Percentiles rank a stretch among this genome's conserved stretches.
Conservation (phyloP, 1,140 invertebrate species). For the Camponotus pennsylvanicus region DNA sequence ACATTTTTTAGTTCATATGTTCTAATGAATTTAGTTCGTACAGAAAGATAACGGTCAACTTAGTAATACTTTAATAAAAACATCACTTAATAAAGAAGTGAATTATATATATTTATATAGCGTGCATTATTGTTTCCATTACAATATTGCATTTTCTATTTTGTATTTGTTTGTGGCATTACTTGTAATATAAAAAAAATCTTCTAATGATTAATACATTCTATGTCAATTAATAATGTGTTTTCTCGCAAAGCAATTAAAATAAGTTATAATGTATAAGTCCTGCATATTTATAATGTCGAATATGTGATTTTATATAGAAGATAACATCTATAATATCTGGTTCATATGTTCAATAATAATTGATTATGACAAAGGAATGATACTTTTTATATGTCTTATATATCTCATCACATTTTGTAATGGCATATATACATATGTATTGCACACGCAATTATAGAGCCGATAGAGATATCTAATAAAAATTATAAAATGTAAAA, state of each 20-base stretch:
- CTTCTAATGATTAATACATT: slow-evolving; percentile 13
- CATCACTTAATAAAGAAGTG: neutral
- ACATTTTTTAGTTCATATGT: slow-evolving; percentile 55
- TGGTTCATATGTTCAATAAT: neutral
- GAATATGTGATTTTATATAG: neutral
- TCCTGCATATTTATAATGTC: too few species aligned
- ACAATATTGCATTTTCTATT: neutral
- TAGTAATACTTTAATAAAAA: slow-evolving; percentile 22
- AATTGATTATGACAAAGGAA: slow-evolving; percentile 14
- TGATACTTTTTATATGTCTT: slow-evolving; percentile 18
- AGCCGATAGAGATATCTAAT: slow-evolving; percentile 16
- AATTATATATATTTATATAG: neutral
- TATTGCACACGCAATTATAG: slow-evolving; percentile 23
- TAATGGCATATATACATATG: slow-evolving; percentile 1
- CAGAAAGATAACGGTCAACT: slow-evolving; percentile 42
- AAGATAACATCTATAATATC: slow-evolving; percentile 17
- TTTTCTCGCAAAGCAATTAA: neutral
- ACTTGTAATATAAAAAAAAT: slow-evolving; percentile 5
- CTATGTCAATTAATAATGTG: neutral
- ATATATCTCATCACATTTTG: slow-evolving; percentile 38
- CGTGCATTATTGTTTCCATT: slow-evolving; percentile 4
- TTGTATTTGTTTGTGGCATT: neutral
- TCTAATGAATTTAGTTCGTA: slow-evolving; percentile 42
- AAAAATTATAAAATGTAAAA: slow-evolving; percentile 13
- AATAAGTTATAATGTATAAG: slow-evolving; percentile 1